These are phyloP conservation scores for Sphaeramia orbicularis DNA, from an alignment of 2,797 vertebrate species.

Conservation along the genomic window DNA sequence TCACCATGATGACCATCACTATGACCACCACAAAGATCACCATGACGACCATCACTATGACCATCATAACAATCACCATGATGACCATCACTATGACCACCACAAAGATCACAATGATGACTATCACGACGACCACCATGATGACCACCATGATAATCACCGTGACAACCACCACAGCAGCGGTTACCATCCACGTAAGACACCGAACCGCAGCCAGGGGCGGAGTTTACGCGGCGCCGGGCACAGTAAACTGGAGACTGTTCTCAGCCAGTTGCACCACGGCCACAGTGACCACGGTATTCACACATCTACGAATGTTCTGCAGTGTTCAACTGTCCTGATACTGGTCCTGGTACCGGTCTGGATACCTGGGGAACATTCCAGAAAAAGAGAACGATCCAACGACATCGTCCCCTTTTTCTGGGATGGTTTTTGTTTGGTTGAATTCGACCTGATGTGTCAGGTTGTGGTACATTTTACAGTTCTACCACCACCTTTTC, in stretches of 20 bases:
- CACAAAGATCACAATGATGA: constrained; percentile 13
- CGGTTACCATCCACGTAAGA: constrained; percentile 54
- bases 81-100: constrained; percentile 12
- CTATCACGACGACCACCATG: neutral
- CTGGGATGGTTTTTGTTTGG: too few relatives aligned
- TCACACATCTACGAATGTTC: neutral
- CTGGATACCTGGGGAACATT: too few relatives aligned
- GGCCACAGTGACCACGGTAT: constrained; percentile 73
- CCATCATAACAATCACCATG: constrained; percentile 28
- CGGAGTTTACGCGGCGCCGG: too few relatives aligned
- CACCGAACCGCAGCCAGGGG: too few relatives aligned
- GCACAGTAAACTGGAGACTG: constrained; percentile 79
- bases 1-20: constrained; percentile 13
- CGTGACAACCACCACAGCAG: constrained; percentile 15
- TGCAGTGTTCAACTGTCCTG: neutral
- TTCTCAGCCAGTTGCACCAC: constrained; percentile 79
- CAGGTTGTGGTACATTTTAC: too few relatives aligned
- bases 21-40: constrained; percentile 31
- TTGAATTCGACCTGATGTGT: too few relatives aligned
- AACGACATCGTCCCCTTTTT: too few relatives aligned
- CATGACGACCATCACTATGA: constrained; percentile 24
- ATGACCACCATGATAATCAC: too few relatives aligned
- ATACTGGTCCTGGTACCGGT: neutral
- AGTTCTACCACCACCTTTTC: too few relatives aligned
- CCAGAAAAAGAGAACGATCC: too few relatives aligned